Evolutionary conservation across 2,888 invertebrate species (phyloP), one percentile per base, ranked within the genome.

Genomic region (Azorinus chamasolen): DNA sequence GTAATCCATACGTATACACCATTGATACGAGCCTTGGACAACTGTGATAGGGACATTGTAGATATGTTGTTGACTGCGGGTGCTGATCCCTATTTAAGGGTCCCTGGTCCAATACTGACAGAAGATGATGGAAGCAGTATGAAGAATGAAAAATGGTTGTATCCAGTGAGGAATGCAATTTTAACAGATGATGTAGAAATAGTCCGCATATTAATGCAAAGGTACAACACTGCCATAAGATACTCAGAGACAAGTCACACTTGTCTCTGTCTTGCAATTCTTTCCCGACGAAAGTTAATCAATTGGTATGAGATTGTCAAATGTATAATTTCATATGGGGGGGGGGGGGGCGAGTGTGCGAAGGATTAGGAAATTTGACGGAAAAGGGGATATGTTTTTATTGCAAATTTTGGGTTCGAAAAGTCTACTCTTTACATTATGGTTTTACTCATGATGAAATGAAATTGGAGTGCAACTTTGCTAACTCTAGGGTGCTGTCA

Each of bases 121-220:
- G 71, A 79, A 25, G 79, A 75, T 39, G 74, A 79, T 50, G 79
- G 79, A 3, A 71, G 68, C 6, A 54, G 54, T 14, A 25, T 58
- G 1, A 45, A 43, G 12, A 71, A 72, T 20, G 20, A 25, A 1
- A 58, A 24, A 20, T 51, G 18, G 24, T n/a, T 58, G n/a, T 62
- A 57, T 57, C 72, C 72, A 1, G 22, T 72, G 2, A 37, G 65
- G 18, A 18, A 48, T 1, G 55, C 65, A 18, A 41, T 70, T 22
- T 18, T 55, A 20, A 43, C 55, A 22, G 41, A 22, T 12, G 39
- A 57, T 32, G 25, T 63, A 14, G 43, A 58, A 16, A 43, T 68
- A 6, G 50, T 45, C 5, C 37, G 64, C 48, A 48, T 37, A 20
- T 25, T 72, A 20, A 16, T 72, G 6, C 32, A 46, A 4, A 45